phyloP scores from a whole-genome alignment of 2,888 invertebrate species.

The Megamerina dolium region DNA sequence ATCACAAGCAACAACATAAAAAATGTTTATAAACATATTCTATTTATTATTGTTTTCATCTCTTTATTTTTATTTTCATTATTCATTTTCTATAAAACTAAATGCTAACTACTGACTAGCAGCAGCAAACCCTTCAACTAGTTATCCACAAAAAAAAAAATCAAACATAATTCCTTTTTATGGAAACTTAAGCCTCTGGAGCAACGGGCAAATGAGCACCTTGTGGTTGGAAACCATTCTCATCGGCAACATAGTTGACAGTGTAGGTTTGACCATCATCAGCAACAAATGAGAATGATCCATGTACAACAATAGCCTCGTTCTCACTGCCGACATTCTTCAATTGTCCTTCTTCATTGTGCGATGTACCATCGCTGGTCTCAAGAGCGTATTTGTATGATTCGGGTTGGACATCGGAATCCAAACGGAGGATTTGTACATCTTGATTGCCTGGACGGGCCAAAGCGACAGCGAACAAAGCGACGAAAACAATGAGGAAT shows the following conservation, averaged over 20 bases:
- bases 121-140: conserved; percentile 46
- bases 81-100: too few species aligned
- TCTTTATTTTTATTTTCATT: too few species aligned
- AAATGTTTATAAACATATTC: too few species aligned
- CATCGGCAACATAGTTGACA: too few species aligned
- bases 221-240: too few species aligned
- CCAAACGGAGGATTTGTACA: conserved; percentile 8
- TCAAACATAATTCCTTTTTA: too few species aligned
- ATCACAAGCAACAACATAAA: too few species aligned
- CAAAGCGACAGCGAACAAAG: conserved; percentile 19
- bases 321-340: conserved; percentile 58
- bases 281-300: conserved; percentile 56
- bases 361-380: conserved; percentile 59
- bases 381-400: conserved; percentile 43
- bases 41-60: too few species aligned
- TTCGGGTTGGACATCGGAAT: conserved; percentile 17
- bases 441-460: conserved; percentile 8
- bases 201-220: too few species aligned
- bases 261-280: conserved; percentile 58
- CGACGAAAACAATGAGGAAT: conserved; percentile 19
- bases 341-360: conserved; percentile 57
- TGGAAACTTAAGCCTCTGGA: too few species aligned
- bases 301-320: conserved; percentile 57
- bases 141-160: too few species aligned
- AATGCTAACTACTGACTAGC: conserved; percentile 16